Base-by-base conservation (phyloP, 2,888 invertebrate genomes). In the Papilio gigon region DNA sequence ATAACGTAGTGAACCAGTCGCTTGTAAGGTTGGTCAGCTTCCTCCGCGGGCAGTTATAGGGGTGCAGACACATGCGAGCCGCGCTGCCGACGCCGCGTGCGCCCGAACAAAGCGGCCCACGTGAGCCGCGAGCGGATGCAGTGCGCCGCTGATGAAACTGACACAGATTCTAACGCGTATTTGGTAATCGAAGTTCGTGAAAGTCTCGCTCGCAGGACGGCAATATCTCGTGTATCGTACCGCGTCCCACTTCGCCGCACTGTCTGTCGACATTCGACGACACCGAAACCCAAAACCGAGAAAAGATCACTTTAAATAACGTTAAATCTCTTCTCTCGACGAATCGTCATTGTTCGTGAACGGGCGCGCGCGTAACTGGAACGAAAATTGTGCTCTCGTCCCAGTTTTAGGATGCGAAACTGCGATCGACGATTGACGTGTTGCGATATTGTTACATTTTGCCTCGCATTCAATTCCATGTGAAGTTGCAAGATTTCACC, bases 81-180 rank as follows among this genome's bases (percentile, higher is more conserved):
- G 68, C 70, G 68, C 73, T 72, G 74, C 74, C 74, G 73, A 67
- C 67, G 68, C 65, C 62, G 71, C 71, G 68, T 35, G 44, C 40
- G 59, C 64, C 59, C 62, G n/a, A 59, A 68, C 64, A 64, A 68
- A 64, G 60, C 68, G 59, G 78, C 83, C 82, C 82, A 79, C 80
- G 81, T 81, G 80, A 80, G 78, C 82, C 80, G 82, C 80, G 86
- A 87, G 78, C 88, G 89, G 88, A 89, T 88, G 88, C 89, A 86
- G 85, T 81, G 83, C 82, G 65, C 37, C 44, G 80, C 86, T 91
- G 91, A 91, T 90, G 91, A 91, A 90, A 90, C 88, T 90, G 91
- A 90, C 91, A 91, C 90, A 92, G 89, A 89, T 91, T 90, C 91
- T 90, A 90, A 89, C 88, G 87, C 85, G 87, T 86, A 89, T 92